Conservation (phyloP, 2,797 vertebrate genomes). For the Columba guinea region DNA sequence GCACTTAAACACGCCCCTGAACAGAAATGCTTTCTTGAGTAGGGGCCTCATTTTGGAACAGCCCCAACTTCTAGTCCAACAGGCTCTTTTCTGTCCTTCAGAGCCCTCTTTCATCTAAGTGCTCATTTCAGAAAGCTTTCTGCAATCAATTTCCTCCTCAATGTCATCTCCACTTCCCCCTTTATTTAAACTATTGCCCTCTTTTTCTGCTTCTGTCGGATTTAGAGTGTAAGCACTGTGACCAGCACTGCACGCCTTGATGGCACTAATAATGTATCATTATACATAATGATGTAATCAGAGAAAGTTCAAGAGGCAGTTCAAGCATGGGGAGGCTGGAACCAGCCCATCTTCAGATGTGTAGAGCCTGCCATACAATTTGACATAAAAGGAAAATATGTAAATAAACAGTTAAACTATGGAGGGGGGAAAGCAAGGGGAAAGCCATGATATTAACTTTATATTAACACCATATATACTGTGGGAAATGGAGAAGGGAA, state of each 20-base stretch:
- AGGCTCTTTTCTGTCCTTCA: conserved; percentile 1
- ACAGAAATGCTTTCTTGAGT: not conserved
- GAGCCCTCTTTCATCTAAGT: conserved; percentile 31
- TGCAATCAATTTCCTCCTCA: conserved; percentile 61
- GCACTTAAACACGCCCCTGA: not conserved
- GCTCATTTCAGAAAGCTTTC: conserved; percentile 51
- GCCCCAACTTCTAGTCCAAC: not conserved
- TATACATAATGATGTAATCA: conserved; percentile 60
- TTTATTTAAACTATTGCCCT: conserved; percentile 61
- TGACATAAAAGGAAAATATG: not conserved
- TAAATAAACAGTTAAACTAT: conserved; percentile 36
- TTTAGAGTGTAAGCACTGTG: conserved; percentile 37
- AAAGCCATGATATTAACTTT: not conserved
- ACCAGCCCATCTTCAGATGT: conserved; percentile 16
- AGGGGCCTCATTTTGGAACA: conserved; percentile 27
- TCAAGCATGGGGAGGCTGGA: conserved; percentile 31
- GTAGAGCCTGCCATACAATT: not conserved
- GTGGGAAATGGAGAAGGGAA: not conserved
- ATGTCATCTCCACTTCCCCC: conserved; percentile 34
- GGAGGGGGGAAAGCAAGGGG: not conserved
- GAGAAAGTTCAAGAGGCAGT: conserved; percentile 58
- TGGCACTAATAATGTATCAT: conserved; percentile 60
- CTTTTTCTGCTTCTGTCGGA: conserved; percentile 47
- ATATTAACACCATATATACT: not conserved
- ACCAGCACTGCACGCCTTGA: conserved; percentile 37